phyloP scores from a whole-genome alignment of 23 tunicate species.

The Trididemnum nubilum region DNA sequence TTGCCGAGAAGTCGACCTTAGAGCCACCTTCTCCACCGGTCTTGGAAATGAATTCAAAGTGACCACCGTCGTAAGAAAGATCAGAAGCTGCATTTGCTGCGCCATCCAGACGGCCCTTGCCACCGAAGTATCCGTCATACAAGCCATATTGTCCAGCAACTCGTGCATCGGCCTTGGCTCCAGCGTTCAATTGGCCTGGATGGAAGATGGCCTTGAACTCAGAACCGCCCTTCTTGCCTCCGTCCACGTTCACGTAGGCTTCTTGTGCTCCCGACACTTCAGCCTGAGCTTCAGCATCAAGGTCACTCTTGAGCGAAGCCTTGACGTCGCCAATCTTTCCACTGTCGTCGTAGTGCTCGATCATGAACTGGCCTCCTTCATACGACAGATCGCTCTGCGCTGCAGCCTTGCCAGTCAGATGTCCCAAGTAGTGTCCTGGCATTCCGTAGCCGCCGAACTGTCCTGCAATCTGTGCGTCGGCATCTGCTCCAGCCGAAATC shows the following conservation, averaged over 20 bases:
- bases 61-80: not conserved
- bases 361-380: not conserved
- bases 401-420: not conserved
- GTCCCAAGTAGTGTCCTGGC: not conserved
- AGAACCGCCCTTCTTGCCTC: conserved; percentile 25
- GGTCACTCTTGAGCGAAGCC: conserved; percentile 16
- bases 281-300: conserved; percentile 1
- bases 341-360: conserved; percentile 10
- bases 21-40: conserved; percentile 18
- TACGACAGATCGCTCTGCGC: conserved; percentile 14
- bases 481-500: conserved; percentile 1
- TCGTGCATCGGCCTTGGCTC: not conserved
- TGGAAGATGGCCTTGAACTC: not conserved
- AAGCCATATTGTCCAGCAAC: not conserved
- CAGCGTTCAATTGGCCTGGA: conserved; percentile 2
- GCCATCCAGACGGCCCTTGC: conserved; percentile 8
- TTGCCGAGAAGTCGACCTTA: not conserved
- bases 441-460: conserved; percentile 10
- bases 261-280: conserved; percentile 1
- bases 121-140: not conserved
- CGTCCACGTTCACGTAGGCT: conserved; percentile 2
- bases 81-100: not conserved
- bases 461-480: conserved; percentile 3
- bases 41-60: conserved; percentile 12
- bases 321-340: not conserved